phyloP scores from a whole-genome alignment of 1,140 invertebrate species.

The Calephelis virginiensis region DNA sequence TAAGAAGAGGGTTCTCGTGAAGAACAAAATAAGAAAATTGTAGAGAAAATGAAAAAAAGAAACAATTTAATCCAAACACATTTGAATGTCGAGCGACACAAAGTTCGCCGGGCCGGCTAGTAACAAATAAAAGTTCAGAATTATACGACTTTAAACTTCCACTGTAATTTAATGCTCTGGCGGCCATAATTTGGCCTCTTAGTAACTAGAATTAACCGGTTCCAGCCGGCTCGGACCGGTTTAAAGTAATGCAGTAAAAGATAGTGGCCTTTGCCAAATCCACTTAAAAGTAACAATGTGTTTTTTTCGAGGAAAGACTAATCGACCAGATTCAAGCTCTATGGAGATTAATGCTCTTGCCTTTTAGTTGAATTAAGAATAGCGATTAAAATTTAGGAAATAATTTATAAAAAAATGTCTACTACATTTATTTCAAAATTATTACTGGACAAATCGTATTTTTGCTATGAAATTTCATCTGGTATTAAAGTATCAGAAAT shows the following conservation, averaged over 20 bases:
- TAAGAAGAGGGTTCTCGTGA: too few species aligned
- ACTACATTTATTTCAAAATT: background rate
- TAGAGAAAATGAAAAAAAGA: too few species aligned
- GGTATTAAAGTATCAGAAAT: too few species aligned
- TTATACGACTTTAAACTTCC: background rate
- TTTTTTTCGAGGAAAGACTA: slow-evolving; percentile 12
- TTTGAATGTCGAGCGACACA: too few species aligned
- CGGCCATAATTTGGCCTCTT: slow-evolving; percentile 4
- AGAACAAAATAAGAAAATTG: too few species aligned
- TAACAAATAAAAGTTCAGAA: too few species aligned
- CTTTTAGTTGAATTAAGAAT: slow-evolving; percentile 8
- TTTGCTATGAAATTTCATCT: too few species aligned
- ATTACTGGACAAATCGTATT: background rate
- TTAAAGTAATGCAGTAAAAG: slow-evolving; percentile 15
- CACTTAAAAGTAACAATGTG: slow-evolving; percentile 17
- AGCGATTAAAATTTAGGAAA: background rate
- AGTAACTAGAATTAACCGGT: slow-evolving; percentile 10
- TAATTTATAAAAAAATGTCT: background rate
- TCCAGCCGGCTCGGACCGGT: slow-evolving; percentile 6
- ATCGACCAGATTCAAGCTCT: slow-evolving; percentile 5
- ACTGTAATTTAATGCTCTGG: background rate
- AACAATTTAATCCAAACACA: too few species aligned
- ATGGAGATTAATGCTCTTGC: background rate
- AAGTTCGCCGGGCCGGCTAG: too few species aligned
- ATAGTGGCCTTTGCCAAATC: slow-evolving; percentile 12